Conservation (phyloP, 35 echinoderm and acorn worm genomes). For the Acanthaster planci region DNA sequence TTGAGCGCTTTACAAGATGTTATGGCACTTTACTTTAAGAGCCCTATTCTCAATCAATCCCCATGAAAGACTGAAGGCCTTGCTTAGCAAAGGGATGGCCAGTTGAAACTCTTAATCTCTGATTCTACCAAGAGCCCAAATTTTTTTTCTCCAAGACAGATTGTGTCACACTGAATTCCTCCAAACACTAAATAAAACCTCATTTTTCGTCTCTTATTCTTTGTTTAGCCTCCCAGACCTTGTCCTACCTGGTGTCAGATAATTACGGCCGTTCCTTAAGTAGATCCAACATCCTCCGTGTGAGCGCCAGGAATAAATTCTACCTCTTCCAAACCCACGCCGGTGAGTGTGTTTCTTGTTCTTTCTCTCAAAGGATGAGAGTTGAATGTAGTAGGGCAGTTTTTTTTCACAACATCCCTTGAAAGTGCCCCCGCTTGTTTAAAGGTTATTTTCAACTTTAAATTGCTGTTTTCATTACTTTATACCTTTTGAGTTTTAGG, state of each 20-base stretch:
- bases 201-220: neutral
- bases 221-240: neutral
- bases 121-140: neutral
- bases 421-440: no score
- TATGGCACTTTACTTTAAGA: no score
- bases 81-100: no score
- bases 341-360: neutral
- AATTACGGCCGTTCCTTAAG: conserved; percentile 1
- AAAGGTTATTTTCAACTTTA: no score
- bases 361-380: neutral
- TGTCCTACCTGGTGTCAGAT: conserved; percentile 28
- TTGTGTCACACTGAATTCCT: neutral
- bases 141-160: neutral
- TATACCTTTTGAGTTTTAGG: no score
- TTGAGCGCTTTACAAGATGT: no score
- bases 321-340: conserved; percentile 51
- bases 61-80: no score
- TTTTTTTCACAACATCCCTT: no score
- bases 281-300: neutral
- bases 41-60: no score
- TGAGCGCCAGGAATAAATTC: conserved; percentile 38
- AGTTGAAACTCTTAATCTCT: neutral
- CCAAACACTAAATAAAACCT: neutral
- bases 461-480: no score
- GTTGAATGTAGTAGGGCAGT: neutral